These are phyloP conservation scores for Xiphophorus couchianus DNA, from an alignment of 2,113 vertebrate species.

Conservation along the genomic window DNA sequence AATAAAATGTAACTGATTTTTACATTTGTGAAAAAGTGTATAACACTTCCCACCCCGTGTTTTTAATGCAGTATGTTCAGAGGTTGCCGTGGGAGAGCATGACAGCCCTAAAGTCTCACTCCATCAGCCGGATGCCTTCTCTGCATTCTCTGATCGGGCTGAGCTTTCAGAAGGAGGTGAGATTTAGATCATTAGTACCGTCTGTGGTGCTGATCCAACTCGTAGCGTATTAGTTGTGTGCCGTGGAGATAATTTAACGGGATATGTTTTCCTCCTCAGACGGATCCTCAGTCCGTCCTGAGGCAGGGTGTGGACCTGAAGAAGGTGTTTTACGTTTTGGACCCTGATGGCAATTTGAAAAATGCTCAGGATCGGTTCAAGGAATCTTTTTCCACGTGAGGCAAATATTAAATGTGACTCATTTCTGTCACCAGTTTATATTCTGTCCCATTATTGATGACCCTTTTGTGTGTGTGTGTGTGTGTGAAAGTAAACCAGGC, in stretches of 20 bases:
- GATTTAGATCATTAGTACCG: not conserved
- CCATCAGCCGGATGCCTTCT: slow-evolving; percentile 89
- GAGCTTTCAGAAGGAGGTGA: slow-evolving; percentile 81
- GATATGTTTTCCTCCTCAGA: slow-evolving; percentile 22
- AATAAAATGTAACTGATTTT: not conserved
- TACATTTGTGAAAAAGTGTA: not conserved
- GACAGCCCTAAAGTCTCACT: slow-evolving; percentile 72
- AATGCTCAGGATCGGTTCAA: slow-evolving; percentile 86
- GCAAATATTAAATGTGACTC: not conserved
- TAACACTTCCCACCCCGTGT: not conserved
- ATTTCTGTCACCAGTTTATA: not conserved
- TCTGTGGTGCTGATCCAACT: not conserved
- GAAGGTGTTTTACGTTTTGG: slow-evolving; percentile 87
- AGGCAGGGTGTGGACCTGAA: slow-evolving; percentile 80
- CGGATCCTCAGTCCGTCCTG: slow-evolving; percentile 75
- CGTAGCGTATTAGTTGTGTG: not conserved
- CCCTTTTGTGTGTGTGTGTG: not conserved
- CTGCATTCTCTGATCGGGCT: slow-evolving; percentile 87
- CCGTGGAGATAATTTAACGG: not conserved
- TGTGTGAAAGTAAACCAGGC: slow-evolving; percentile 73
- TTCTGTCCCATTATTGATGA: not conserved
- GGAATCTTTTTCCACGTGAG: slow-evolving; percentile 87
- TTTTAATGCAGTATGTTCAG: slow-evolving; percentile 85
- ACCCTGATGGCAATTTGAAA: slow-evolving; percentile 87
- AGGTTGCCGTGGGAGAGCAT: slow-evolving; percentile 93